Evolutionary conservation across 37 sponge, comb jelly and placozoan genomes (phyloP).

Genomic region (Chondrilla cf. caribensis): DNA sequence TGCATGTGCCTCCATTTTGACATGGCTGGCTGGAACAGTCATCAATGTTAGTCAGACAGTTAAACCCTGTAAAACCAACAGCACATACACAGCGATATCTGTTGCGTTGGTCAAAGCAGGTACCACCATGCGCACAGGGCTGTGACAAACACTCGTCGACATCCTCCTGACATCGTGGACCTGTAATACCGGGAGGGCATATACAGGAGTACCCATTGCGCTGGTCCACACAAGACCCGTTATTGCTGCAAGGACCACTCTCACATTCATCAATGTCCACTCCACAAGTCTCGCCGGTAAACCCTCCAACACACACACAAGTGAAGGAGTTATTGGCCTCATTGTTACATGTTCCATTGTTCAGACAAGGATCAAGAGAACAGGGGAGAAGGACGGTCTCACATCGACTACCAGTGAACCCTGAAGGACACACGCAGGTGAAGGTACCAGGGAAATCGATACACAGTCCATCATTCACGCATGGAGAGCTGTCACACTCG

Average conservation of each 20-base stretch:
- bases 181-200: slow-evolving; percentile 37
- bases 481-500: slow-evolving; percentile 26
- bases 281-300: slow-evolving; percentile 54
- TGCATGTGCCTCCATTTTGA: slow-evolving; percentile 46
- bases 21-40: slow-evolving; percentile 49
- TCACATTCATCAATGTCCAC: neutral
- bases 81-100: slow-evolving; percentile 9
- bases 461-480: slow-evolving; percentile 60
- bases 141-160: neutral
- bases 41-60: slow-evolving; percentile 36
- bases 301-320: slow-evolving; percentile 53
- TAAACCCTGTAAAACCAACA: slow-evolving; percentile 27
- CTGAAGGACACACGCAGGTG: slow-evolving; percentile 38
- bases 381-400: slow-evolving; percentile 24
- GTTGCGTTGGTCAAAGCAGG: neutral
- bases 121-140: neutral
- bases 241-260: slow-evolving; percentile 12
- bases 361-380: slow-evolving; percentile 31
- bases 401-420: slow-evolving; percentile 44
- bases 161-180: slow-evolving; percentile 26
- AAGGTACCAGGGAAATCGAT: slow-evolving; percentile 17
- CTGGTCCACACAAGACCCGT: slow-evolving; percentile 25
- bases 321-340: neutral
- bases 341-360: slow-evolving; percentile 53
- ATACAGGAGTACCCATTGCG: slow-evolving; percentile 32